A percentile compares a stretch with the other conserved stretches of the same genome.
These are phyloP conservation scores for Sebastes melanostomus DNA, from an alignment of 2,797 vertebrate species.

Conservation along the genomic window DNA sequence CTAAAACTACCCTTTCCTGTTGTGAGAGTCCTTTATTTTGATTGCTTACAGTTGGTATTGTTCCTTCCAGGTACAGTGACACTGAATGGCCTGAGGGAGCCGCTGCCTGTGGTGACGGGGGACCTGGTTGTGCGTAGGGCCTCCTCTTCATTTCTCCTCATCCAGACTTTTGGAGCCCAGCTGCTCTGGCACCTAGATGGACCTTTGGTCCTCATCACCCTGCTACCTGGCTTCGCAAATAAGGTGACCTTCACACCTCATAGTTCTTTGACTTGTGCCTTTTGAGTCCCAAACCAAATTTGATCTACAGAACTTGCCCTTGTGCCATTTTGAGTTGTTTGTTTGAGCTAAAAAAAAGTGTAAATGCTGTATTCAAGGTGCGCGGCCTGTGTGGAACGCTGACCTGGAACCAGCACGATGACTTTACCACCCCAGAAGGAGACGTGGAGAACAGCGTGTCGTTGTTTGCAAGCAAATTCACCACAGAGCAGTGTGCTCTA, in stretches of 20 bases:
- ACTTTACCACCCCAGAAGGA: constrained; percentile 90
- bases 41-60: not conserved
- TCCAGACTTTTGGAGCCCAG: constrained; percentile 84
- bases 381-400: constrained; percentile 92
- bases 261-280: not conserved
- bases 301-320: not conserved
- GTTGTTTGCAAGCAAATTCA: constrained; percentile 86
- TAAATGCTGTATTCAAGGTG: constrained; percentile 78
- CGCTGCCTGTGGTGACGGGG: constrained; percentile 80
- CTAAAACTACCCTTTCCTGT: not conserved
- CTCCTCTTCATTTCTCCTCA: constrained; percentile 88
- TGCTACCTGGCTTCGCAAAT: constrained; percentile 86
- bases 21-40: not conserved
- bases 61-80: constrained; percentile 80
- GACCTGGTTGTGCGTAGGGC: constrained; percentile 79
- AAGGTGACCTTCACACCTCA: constrained; percentile 76
- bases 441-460: constrained; percentile 85
- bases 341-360: not conserved
- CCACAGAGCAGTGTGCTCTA: constrained; percentile 67
- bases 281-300: not conserved
- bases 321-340: not conserved
- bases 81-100: constrained; percentile 79
- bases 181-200: constrained; percentile 88
- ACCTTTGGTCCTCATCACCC: constrained; percentile 81
- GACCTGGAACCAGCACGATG: constrained; percentile 90